Percentiles rank a stretch among this genome's conserved stretches.
These are phyloP conservation scores for Xiphophorus birchmanni DNA, from an alignment of 2,797 vertebrate species.

Conservation along the genomic window DNA sequence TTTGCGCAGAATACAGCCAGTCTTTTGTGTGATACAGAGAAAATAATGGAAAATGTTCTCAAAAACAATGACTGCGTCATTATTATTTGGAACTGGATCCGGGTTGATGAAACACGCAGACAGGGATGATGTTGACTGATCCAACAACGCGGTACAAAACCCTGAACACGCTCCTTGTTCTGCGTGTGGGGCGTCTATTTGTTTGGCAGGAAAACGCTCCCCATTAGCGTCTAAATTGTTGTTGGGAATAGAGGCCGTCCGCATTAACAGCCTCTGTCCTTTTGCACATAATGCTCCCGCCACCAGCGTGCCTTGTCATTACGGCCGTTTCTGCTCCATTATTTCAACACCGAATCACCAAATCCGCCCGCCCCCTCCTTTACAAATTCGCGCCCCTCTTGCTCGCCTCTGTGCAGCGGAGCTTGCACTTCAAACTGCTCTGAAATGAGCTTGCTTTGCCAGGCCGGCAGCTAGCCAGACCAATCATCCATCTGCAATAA, in stretches of 20 bases:
- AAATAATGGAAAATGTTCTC: not conserved
- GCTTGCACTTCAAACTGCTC: slow-evolving; percentile 71
- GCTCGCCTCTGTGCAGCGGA: slow-evolving; percentile 46
- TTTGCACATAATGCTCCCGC: slow-evolving; percentile 56
- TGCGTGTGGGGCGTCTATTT: slow-evolving; percentile 63
- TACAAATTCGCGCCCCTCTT: slow-evolving; percentile 1
- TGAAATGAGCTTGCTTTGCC: slow-evolving; percentile 72
- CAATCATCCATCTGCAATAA: slow-evolving; percentile 81
- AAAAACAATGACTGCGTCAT: not conserved
- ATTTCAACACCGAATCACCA: slow-evolving; percentile 70
- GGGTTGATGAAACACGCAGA: not conserved
- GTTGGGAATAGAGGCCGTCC: slow-evolving; percentile 68
- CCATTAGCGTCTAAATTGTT: slow-evolving; percentile 72
- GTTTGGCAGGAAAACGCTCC: slow-evolving; percentile 62
- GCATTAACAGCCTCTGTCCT: slow-evolving; percentile 65
- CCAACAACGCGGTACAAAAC: slow-evolving; percentile 27
- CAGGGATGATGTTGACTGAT: slow-evolving; percentile 19
- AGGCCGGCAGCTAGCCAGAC: slow-evolving; percentile 75
- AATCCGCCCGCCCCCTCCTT: slow-evolving; percentile 45
- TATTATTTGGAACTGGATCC: not conserved
- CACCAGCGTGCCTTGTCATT: slow-evolving; percentile 66
- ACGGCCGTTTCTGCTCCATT: slow-evolving; percentile 69
- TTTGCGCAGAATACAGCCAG: slow-evolving; percentile 24
- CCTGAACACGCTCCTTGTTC: slow-evolving; percentile 68
- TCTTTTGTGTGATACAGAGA: slow-evolving; percentile 45